Evolutionary conservation across 37 sponge, comb jelly and placozoan species (phyloP), one percentile per base, ranked within the genome.

Genomic region (Haliclona indistincta): DNA sequence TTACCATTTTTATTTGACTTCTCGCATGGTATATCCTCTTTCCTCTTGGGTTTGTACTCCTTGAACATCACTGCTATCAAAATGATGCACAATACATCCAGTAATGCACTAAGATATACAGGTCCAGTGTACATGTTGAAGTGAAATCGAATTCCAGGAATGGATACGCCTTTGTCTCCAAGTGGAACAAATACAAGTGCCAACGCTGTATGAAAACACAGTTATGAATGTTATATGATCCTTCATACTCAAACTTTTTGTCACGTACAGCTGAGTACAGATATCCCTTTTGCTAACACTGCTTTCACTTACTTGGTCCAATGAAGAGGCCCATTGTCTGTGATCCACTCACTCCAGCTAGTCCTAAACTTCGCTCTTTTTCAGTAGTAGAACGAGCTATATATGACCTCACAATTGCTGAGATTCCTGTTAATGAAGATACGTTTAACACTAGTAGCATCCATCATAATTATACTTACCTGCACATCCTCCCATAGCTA

Each of bases 241-340:
- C n/a, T n/a, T n/a, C n/a, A n/a, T n/a, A n/a, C n/a, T n/a, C n/a
- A n/a, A n/a, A n/a, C n/a, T n/a, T n/a, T n/a, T n/a, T n/a, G n/a
- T n/a, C n/a, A n/a, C n/a, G n/a, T n/a, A n/a, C n/a, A n/a, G n/a
- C n/a, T n/a, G n/a, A n/a, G n/a, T n/a, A n/a, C n/a, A n/a, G n/a
- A n/a, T n/a, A n/a, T n/a, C n/a, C n/a, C n/a, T n/a, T n/a, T n/a
- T n/a, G n/a, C n/a, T n/a, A n/a, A n/a, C n/a, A n/a, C n/a, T n/a
- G n/a, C n/a, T n/a, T n/a, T n/a, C 40, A 41, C 80, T 52, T 33
- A 87, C 92, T 92, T 75, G 95, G 95, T 60, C 95, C 95, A 4
- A 95, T 38, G 69, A 95, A 84, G 63, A 95, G 88, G 11, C 95
- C 95, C 10, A 95, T 54, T 7, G 89, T 89, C 54, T 91, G 92